Conservation (phyloP, 2,797 vertebrate genomes). For the Enoplosus armatus region DNA sequence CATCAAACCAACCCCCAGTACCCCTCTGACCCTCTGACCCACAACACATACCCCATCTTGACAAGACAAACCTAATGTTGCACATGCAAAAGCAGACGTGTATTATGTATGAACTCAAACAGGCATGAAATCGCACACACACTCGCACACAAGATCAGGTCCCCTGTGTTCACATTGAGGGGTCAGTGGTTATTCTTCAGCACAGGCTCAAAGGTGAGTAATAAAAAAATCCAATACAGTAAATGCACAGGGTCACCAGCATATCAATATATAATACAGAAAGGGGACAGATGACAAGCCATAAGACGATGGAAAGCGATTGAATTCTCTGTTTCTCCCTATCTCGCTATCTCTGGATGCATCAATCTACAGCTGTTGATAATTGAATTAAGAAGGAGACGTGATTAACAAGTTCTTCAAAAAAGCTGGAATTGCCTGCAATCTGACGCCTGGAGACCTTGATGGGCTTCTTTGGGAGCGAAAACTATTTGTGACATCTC, state of each 20-base stretch:
- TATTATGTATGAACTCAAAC: slow-evolving; percentile 61
- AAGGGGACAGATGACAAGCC: slow-evolving; percentile 89
- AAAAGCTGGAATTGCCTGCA: slow-evolving; percentile 80
- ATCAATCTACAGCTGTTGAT: slow-evolving; percentile 85
- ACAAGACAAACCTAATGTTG: slow-evolving; percentile 68
- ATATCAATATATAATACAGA: slow-evolving; percentile 88
- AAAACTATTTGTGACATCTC: slow-evolving; percentile 85
- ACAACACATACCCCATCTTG: slow-evolving; percentile 56
- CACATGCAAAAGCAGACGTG: slow-evolving; percentile 63
- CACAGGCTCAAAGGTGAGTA: slow-evolving; percentile 89
- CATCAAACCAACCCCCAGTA: slow-evolving; percentile 76
- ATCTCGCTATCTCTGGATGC: slow-evolving; percentile 74
- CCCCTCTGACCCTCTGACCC: slow-evolving; percentile 77
- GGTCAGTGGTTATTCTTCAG: slow-evolving; percentile 90
- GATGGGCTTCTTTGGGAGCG: slow-evolving; percentile 73
- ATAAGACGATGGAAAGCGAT: slow-evolving; percentile 86
- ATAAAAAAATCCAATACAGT: slow-evolving; percentile 93
- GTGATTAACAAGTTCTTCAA: slow-evolving; percentile 86
- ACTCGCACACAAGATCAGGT: slow-evolving; percentile 32
- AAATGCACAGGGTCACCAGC: slow-evolving; percentile 87
- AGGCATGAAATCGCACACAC: slow-evolving; percentile 24
- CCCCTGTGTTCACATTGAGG: slow-evolving; percentile 83
- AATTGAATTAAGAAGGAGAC: slow-evolving; percentile 84
- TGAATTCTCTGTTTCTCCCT: slow-evolving; percentile 77
- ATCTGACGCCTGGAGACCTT: slow-evolving; percentile 71